Conservation (phyloP, 1,140 invertebrate species). For the Wiebesia pumilae region DNA sequence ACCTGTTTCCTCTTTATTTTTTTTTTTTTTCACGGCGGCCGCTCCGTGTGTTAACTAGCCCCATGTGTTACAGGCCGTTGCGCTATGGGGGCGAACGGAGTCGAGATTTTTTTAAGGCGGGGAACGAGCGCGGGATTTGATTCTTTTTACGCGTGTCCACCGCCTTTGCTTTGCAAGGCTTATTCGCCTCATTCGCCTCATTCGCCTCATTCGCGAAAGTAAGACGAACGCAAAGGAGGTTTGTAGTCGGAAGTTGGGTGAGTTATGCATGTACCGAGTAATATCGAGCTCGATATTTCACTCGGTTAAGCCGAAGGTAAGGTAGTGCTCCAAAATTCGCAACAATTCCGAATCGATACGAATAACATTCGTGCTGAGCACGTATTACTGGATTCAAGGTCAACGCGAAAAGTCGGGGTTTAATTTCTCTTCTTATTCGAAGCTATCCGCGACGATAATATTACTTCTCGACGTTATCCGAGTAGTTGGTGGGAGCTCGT, state of each 20-base stretch:
- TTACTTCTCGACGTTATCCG: neutral
- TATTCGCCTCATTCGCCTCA: too few species aligned
- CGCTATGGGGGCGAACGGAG: neutral
- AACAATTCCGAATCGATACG: constrained; percentile 25
- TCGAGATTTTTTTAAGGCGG: neutral
- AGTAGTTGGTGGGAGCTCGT: neutral
- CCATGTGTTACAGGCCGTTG: neutral
- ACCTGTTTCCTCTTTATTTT: constrained; percentile 3
- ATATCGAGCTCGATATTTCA: neutral
- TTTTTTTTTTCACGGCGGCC: neutral
- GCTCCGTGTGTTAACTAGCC: neutral
- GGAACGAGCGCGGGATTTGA: too few species aligned
- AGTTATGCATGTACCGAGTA: too few species aligned
- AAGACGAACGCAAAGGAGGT: too few species aligned
- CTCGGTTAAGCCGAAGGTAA: neutral
- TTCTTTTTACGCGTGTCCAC: too few species aligned
- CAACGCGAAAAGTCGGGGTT: constrained; percentile 5
- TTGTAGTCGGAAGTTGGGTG: too few species aligned
- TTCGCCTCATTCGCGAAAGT: too few species aligned
- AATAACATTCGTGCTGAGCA: constrained; percentile 24
- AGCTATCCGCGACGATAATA: neutral
- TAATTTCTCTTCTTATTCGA: neutral
- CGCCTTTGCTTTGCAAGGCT: neutral
- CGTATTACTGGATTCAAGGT: constrained; percentile 36
- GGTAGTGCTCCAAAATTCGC: neutral